A percentile compares a stretch with the other conserved stretches of the same genome.
Conservation (phyloP, 53 echinoderm and acorn worm genomes). For the Zoroaster sp. region DNA sequence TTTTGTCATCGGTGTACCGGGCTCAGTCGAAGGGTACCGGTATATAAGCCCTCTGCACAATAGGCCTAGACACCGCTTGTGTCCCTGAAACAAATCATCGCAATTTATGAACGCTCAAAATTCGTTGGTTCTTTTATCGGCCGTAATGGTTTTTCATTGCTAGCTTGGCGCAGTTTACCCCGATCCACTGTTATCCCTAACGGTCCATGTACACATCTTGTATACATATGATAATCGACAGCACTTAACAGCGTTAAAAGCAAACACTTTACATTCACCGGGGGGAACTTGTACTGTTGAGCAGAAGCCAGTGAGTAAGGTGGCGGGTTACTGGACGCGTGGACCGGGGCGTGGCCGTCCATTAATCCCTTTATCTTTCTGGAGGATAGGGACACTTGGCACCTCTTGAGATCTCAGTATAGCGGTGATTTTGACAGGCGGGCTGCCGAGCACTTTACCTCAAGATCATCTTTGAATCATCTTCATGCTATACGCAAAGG, state of each 20-base stretch:
- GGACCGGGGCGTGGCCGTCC: not conserved
- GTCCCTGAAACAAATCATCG: too few species aligned
- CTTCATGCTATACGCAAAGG: not conserved
- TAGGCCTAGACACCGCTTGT: too few species aligned
- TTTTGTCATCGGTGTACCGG: too few species aligned
- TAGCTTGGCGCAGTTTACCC: too few species aligned
- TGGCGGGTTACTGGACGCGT: not conserved
- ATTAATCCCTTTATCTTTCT: conserved; percentile 25
- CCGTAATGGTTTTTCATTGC: too few species aligned
- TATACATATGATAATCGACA: conserved; percentile 11
- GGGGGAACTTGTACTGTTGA: not conserved
- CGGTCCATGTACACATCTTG: not conserved
- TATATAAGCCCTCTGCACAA: too few species aligned
- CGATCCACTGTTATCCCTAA: not conserved
- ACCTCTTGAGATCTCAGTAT: not conserved
- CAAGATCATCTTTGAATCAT: not conserved
- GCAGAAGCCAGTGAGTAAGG: not conserved
- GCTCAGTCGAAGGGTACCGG: too few species aligned
- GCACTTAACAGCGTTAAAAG: conserved; percentile 2
- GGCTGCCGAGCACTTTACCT: not conserved
- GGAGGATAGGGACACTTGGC: not conserved
- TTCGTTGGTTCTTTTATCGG: too few species aligned
- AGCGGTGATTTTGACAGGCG: not conserved
- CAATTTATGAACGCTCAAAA: too few species aligned
- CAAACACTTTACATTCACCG: conserved; percentile 16